Conservation (phyloP, 1,140 invertebrate genomes). For the Helicoverpa zea region DNA sequence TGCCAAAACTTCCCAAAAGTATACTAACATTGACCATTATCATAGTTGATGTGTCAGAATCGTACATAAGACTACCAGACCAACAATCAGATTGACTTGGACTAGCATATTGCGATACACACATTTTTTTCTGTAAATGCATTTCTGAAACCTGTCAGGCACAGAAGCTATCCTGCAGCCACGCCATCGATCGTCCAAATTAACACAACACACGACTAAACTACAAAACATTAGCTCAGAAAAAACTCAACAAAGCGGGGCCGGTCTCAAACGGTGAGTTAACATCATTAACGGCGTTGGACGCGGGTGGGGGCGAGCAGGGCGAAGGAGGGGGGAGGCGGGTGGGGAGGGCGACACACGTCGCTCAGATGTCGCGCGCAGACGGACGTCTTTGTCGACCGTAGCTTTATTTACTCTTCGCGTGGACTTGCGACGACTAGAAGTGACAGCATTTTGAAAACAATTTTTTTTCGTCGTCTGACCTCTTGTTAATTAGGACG, state of each 20-base stretch:
- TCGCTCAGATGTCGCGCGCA: slow-evolving; percentile 83
- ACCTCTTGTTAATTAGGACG: slow-evolving; percentile 51
- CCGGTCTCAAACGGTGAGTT: slow-evolving; percentile 75
- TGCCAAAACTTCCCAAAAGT: neutral
- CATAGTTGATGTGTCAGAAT: neutral
- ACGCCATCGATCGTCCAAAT: slow-evolving; percentile 15
- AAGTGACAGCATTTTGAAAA: slow-evolving; percentile 66
- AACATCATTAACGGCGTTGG: slow-evolving; percentile 79
- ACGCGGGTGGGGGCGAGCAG: slow-evolving; percentile 54
- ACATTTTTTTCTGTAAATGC: neutral
- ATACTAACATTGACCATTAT: neutral
- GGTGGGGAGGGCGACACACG: slow-evolving; percentile 74
- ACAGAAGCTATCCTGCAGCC: neutral
- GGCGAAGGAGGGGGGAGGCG: slow-evolving; percentile 42
- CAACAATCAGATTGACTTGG: neutral
- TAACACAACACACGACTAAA: slow-evolving; percentile 46
- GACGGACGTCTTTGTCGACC: slow-evolving; percentile 84
- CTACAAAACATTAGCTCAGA: slow-evolving; percentile 46
- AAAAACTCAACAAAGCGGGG: slow-evolving; percentile 78
- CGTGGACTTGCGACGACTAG: slow-evolving; percentile 67
- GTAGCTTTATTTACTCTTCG: slow-evolving; percentile 79
- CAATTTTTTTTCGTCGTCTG: slow-evolving; percentile 50
- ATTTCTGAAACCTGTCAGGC: neutral
- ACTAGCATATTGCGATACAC: neutral
- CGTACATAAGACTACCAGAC: too few relatives aligned